Conservation (phyloP, 2,888 invertebrate genomes). For the Acrobasis consociella region DNA sequence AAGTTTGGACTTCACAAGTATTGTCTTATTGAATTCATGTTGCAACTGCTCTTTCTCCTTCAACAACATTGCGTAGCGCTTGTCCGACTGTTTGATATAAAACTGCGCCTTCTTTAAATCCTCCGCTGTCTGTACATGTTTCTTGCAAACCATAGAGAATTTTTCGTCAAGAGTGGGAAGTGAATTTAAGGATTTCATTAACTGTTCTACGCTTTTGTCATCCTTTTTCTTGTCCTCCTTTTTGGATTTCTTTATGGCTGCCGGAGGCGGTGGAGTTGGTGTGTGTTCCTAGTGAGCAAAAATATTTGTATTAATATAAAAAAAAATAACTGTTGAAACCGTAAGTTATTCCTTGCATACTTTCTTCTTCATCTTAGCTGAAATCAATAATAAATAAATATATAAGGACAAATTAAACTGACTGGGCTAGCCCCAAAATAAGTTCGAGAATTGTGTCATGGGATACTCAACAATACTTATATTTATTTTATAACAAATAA, state of each 20-base stretch:
- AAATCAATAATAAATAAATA: too few species aligned
- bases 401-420: too few species aligned
- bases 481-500: too few species aligned
- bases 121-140: slow-evolving; percentile 89
- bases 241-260: slow-evolving; percentile 61
- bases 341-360: too few species aligned
- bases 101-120: slow-evolving; percentile 85
- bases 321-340: too few species aligned
- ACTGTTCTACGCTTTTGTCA: slow-evolving; percentile 85
- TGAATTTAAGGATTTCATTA: slow-evolving; percentile 84
- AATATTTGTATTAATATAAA: neutral
- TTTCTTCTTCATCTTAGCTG: too few species aligned
- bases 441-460: too few species aligned
- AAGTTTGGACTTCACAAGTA: slow-evolving; percentile 91
- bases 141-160: slow-evolving; percentile 86
- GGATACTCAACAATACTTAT: too few species aligned
- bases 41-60: slow-evolving; percentile 93
- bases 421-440: too few species aligned
- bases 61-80: slow-evolving; percentile 80
- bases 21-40: slow-evolving; percentile 91
- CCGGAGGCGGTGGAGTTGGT: slow-evolving; percentile 42
- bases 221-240: slow-evolving; percentile 77
- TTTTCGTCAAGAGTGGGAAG: slow-evolving; percentile 86
- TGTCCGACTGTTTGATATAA: slow-evolving; percentile 83
- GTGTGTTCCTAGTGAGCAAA: neutral